These are phyloP conservation scores for Thripadectes ignobilis DNA, from an alignment of 2,797 vertebrate genomes.

Conservation along the genomic window DNA sequence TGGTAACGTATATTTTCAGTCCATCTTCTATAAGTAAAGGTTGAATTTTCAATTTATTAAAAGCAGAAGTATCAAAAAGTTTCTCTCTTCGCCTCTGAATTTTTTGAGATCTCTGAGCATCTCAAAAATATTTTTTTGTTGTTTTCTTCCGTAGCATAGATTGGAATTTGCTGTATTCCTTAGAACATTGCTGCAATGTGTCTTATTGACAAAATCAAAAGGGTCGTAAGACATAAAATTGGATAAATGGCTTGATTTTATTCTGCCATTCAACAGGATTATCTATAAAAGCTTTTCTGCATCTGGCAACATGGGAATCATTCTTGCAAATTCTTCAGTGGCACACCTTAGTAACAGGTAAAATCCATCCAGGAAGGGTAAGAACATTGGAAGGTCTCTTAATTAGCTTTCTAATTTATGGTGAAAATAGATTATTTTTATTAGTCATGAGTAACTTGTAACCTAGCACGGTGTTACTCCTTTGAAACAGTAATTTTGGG, in stretches of 20 bases:
- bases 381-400: background rate
- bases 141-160: background rate
- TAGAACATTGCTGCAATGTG: rapidly evolving
- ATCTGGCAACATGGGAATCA: background rate
- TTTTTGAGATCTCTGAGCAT: background rate
- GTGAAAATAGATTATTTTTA: background rate
- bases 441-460: constrained; percentile 30
- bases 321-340: background rate
- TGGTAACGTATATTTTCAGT: background rate
- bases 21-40: background rate
- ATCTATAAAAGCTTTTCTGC: background rate
- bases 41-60: constrained; percentile 8
- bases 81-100: background rate
- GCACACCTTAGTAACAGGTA: background rate
- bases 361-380: background rate
- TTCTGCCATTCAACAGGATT: background rate
- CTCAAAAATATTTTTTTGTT: background rate
- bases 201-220: background rate
- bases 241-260: background rate
- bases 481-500: background rate
- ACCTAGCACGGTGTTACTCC: constrained; percentile 7
- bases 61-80: background rate
- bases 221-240: background rate
- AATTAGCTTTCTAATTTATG: background rate
- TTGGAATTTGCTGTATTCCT: background rate